Conservation (phyloP, 2,113 vertebrate genomes). For the Zingel zingel region DNA sequence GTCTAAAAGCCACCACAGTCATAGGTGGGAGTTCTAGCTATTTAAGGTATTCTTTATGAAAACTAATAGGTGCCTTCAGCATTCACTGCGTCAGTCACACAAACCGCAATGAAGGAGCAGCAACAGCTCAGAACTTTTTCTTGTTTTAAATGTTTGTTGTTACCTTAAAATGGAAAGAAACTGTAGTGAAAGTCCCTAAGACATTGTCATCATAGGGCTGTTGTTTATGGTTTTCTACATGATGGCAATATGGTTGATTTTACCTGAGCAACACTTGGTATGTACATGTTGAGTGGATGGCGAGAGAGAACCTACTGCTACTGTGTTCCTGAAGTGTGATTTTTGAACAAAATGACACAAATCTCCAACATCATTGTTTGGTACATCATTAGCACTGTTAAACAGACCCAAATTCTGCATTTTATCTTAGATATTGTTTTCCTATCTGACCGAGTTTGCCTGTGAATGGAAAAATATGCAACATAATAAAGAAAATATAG, state of each 20-base stretch:
- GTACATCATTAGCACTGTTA: not conserved
- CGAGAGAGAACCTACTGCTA: not conserved
- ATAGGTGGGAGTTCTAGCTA: not conserved
- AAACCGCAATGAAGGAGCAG: not conserved
- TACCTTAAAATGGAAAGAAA: slow-evolving; percentile 8
- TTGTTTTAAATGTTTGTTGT: slow-evolving; percentile 46
- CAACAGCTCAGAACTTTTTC: not conserved
- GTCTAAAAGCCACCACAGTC: not conserved
- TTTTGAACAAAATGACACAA: slow-evolving; percentile 25
- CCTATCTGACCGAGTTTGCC: slow-evolving; percentile 49
- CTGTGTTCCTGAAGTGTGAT: slow-evolving; percentile 62
- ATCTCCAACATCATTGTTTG: not conserved
- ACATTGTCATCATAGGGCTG: not conserved
- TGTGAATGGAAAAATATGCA: slow-evolving; percentile 52
- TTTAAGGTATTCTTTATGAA: not conserved
- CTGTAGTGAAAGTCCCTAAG: not conserved
- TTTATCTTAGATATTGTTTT: slow-evolving; percentile 34
- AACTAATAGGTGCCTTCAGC: slow-evolving; percentile 2
- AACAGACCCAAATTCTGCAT: slow-evolving; percentile 29
- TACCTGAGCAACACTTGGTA: not conserved
- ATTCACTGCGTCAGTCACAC: slow-evolving; percentile 8
- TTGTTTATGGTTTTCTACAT: slow-evolving; percentile 16
- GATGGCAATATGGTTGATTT: slow-evolving; percentile 9
- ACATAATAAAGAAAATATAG: slow-evolving; percentile 71
- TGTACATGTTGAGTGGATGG: slow-evolving; percentile 14